These are phyloP conservation scores for Thymelicus lineola DNA, from an alignment of 2,888 invertebrate species.

Conservation along the genomic window DNA sequence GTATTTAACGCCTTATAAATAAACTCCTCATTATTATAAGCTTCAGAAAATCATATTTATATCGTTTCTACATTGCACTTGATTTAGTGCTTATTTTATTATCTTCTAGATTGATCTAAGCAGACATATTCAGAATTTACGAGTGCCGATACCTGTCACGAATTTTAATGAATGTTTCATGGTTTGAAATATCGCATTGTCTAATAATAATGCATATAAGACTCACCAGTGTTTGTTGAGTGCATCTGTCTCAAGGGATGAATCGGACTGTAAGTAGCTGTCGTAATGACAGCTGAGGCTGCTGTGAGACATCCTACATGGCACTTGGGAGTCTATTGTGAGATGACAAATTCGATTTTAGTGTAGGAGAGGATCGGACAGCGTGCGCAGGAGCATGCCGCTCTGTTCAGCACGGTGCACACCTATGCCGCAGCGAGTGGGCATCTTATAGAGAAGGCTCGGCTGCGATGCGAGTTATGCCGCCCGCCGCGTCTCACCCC, in stretches of 20 bases:
- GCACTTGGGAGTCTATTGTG: slow-evolving; percentile 73
- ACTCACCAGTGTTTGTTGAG: slow-evolving; percentile 82
- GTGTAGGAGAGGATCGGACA: slow-evolving; percentile 59
- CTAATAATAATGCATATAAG: slow-evolving; percentile 24
- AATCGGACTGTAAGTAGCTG: slow-evolving; percentile 81
- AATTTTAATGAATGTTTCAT: slow-evolving; percentile 34
- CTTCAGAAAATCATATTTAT: background rate
- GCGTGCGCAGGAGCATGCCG: slow-evolving; percentile 75
- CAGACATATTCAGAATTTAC: background rate
- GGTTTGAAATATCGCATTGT: slow-evolving; percentile 23
- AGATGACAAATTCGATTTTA: slow-evolving; percentile 64
- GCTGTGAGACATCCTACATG: slow-evolving; percentile 85
- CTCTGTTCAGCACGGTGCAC: slow-evolving; percentile 75
- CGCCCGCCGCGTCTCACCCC: slow-evolving; percentile 84
- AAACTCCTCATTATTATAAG: background rate
- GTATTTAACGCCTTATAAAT: slow-evolving; percentile 3
- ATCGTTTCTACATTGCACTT: background rate
- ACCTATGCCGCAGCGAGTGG: slow-evolving; percentile 80
- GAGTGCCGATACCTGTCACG: slow-evolving; percentile 1
- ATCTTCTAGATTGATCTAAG: background rate
- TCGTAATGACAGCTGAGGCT: slow-evolving; percentile 81
- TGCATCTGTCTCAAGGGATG: slow-evolving; percentile 80
- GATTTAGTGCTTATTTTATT: slow-evolving; percentile 9
- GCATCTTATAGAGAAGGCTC: slow-evolving; percentile 83
- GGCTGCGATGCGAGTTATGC: slow-evolving; percentile 63